Conservation (phyloP, 1,140 invertebrate species). For the Vanessa atalanta region DNA sequence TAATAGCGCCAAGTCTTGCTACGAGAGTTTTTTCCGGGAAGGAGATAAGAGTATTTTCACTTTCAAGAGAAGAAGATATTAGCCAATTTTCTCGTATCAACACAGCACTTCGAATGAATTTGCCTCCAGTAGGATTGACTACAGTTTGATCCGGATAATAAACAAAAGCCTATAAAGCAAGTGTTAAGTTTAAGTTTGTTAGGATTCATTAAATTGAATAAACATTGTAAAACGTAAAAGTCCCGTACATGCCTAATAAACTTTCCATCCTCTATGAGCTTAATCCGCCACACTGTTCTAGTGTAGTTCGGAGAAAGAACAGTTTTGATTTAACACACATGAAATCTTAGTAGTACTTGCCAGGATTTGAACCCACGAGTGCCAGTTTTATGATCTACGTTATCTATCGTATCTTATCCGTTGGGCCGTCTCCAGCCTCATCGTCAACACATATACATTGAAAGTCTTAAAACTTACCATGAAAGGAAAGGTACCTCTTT, state of each 20-base stretch:
- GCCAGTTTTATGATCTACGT: not conserved
- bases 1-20: conserved; percentile 59
- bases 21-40: conserved; percentile 66
- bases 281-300: no score
- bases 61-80: conserved; percentile 55
- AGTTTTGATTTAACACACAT: no score
- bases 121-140: conserved; percentile 42
- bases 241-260: no score
- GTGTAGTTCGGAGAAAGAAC: no score
- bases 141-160: conserved; percentile 65
- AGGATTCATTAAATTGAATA: not conserved
- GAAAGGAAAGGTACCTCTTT: conserved; percentile 57
- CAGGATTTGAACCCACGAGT: no score
- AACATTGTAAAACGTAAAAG: no score
- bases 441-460: not conserved
- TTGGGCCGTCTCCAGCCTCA: not conserved
- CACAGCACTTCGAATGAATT: conserved; percentile 56
- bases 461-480: conserved; percentile 52
- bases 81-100: conserved; percentile 62
- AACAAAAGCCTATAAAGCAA: conserved; percentile 51
- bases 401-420: no score
- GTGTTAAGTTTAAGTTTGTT: not conserved
- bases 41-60: conserved; percentile 38
- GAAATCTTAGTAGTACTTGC: no score
- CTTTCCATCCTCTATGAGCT: no score